Conservation (phyloP, 2,797 vertebrate genomes). For the Sebastiscus albofasciatus region DNA sequence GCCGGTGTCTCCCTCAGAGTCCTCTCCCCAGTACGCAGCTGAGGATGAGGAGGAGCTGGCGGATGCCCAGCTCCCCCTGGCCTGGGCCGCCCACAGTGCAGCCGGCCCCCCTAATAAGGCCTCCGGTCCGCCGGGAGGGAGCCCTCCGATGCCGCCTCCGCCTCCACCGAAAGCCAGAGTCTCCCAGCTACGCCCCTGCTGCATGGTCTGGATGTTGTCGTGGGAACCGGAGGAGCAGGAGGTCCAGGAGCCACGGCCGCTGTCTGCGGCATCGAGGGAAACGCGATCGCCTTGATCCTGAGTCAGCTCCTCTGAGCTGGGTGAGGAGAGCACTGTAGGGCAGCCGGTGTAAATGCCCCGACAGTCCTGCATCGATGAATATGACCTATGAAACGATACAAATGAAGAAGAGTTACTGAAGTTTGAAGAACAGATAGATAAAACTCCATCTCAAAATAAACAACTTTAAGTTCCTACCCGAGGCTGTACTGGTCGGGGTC, state of each 20-base stretch:
- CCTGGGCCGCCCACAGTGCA: conserved; percentile 89
- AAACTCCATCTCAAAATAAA: background rate
- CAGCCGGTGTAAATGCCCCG: conserved; percentile 89
- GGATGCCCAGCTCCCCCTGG: conserved; percentile 94
- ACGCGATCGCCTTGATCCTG: conserved; percentile 97
- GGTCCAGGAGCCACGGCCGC: conserved; percentile 98
- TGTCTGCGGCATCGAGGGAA: conserved; percentile 96
- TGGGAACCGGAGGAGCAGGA: conserved; percentile 98
- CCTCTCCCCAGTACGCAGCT: conserved; percentile 97
- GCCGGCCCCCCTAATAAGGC: conserved; percentile 75
- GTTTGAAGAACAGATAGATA: background rate
- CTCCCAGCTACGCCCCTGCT: conserved; percentile 98
- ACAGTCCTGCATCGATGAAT: conserved; percentile 91
- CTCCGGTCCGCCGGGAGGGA: conserved; percentile 64
- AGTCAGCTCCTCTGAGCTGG: conserved; percentile 95
- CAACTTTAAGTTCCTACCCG: conserved; percentile 79
- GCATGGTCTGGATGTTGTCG: conserved; percentile 98
- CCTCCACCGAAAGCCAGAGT: conserved; percentile 89
- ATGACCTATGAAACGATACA: conserved; percentile 80
- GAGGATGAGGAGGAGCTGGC: conserved; percentile 85
- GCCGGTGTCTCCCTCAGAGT: conserved; percentile 97
- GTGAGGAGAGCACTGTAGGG: conserved; percentile 92
- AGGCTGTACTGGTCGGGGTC: conserved; percentile 96
- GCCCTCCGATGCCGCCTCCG: conserved; percentile 79
- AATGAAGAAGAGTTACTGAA: background rate